Evolutionary conservation across 2,113 vertebrate genomes (phyloP).

Genomic region (Ceratotherium simum): DNA sequence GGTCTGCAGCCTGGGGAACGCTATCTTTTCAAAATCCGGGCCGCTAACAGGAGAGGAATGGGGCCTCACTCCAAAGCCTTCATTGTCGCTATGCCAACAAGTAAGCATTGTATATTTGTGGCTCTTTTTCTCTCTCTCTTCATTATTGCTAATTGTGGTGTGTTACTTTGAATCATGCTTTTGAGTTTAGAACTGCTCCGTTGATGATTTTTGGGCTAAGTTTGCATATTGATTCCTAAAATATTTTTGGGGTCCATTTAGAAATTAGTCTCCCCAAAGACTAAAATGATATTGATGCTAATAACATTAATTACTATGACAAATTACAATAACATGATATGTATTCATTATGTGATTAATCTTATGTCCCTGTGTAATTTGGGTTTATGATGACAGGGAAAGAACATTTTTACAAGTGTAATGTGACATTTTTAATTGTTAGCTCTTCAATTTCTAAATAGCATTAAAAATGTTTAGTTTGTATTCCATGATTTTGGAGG

Average conservation of each 20-base stretch:
- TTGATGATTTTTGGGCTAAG: not conserved
- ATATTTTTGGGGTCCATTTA: not conserved
- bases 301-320: not conserved
- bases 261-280: slow-evolving; percentile 18
- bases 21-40: slow-evolving; percentile 98
- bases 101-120: slow-evolving; percentile 86
- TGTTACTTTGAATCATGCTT: slow-evolving; percentile 46
- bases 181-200: not conserved
- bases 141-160: slow-evolving; percentile 4
- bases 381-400: not conserved
- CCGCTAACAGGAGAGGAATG: slow-evolving; percentile 95
- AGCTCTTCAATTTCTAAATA: not conserved
- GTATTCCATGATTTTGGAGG: not conserved
- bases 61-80: slow-evolving; percentile 97
- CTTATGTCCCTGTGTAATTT: not conserved
- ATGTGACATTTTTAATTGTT: not conserved
- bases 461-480: not conserved
- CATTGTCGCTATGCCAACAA: slow-evolving; percentile 93
- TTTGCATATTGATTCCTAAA: not conserved
- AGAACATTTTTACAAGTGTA: not conserved
- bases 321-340: not conserved
- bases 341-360: not conserved
- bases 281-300: not conserved
- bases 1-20: slow-evolving; percentile 95
- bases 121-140: not conserved